Conservation (phyloP, 2,888 invertebrate genomes). For the Charanyca ferruginea region DNA sequence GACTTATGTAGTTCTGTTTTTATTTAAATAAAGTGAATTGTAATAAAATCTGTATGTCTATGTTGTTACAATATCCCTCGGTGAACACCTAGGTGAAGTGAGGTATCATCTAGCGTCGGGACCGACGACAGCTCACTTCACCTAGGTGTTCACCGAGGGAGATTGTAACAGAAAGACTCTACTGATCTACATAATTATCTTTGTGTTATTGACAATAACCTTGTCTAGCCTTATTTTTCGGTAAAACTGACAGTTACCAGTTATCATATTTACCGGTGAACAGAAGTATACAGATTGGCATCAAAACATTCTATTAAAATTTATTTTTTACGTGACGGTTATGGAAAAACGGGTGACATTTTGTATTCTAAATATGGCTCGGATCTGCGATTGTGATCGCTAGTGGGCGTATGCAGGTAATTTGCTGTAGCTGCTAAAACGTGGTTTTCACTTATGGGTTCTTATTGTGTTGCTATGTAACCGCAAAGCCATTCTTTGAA, state of each 20-base stretch:
- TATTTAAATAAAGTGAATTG: too few relatives aligned
- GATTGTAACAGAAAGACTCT: too few relatives aligned
- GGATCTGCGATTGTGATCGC: conserved; percentile 28
- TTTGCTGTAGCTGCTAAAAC: conserved; percentile 15
- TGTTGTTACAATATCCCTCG: too few relatives aligned
- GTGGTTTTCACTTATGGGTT: neutral
- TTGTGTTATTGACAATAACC: conserved; percentile 1
- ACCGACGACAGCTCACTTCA: too few relatives aligned
- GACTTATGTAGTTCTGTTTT: too few relatives aligned
- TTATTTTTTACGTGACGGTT: conserved; percentile 20
- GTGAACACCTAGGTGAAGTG: too few relatives aligned
- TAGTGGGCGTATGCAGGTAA: conserved; percentile 39
- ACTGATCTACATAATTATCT: too few relatives aligned
- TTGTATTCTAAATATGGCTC: conserved; percentile 38
- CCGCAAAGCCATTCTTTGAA: neutral
- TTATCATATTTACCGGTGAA: conserved; percentile 7
- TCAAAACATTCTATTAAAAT: conserved; percentile 32
- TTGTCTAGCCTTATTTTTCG: conserved; percentile 1
- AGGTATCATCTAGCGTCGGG: too few relatives aligned
- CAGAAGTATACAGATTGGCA: conserved; percentile 6
- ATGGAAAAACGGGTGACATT: conserved; percentile 34
- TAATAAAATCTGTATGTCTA: too few relatives aligned
- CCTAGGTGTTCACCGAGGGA: too few relatives aligned
- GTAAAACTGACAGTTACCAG: neutral
- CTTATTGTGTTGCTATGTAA: conserved; percentile 1